Conservation (phyloP, 1,140 invertebrate genomes). For the Coenobita brevimanus region DNA sequence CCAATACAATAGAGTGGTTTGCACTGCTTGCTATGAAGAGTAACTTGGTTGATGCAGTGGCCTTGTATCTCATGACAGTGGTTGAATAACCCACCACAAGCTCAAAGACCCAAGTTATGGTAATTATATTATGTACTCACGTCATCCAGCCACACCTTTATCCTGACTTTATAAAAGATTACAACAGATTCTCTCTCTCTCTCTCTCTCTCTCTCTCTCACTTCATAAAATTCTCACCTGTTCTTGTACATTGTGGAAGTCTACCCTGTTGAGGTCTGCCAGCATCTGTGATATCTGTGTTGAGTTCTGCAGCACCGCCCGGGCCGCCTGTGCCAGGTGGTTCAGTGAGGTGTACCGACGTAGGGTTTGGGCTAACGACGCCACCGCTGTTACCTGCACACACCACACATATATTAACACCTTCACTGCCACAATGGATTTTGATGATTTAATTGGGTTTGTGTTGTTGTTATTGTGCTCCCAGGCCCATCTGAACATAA, state of each 20-base stretch:
- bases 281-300: conserved; percentile 98
- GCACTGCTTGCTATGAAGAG: too few species aligned
- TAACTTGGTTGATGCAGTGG: too few species aligned
- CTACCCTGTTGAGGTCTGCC: conserved; percentile 95
- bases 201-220: neutral
- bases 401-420: too few species aligned
- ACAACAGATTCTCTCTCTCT: neutral
- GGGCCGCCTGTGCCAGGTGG: conserved; percentile 96
- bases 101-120: too few species aligned
- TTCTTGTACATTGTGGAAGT: conserved; percentile 96
- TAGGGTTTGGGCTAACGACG: conserved; percentile 95
- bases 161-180: too few species aligned
- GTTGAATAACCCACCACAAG: too few species aligned
- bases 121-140: neutral
- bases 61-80: too few species aligned
- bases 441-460: too few species aligned
- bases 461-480: too few species aligned
- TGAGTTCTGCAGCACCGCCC: conserved; percentile 96
- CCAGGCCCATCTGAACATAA: too few species aligned
- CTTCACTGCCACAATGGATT: too few species aligned
- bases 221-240: conserved; percentile 75
- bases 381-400: conserved; percentile 82
- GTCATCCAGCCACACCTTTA: neutral
- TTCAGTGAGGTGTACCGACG: conserved; percentile 98
- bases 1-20: too few species aligned